These are phyloP conservation scores for Monodelphis domestica DNA, from an alignment of 2,797 vertebrate genomes.

Conservation along the genomic window DNA sequence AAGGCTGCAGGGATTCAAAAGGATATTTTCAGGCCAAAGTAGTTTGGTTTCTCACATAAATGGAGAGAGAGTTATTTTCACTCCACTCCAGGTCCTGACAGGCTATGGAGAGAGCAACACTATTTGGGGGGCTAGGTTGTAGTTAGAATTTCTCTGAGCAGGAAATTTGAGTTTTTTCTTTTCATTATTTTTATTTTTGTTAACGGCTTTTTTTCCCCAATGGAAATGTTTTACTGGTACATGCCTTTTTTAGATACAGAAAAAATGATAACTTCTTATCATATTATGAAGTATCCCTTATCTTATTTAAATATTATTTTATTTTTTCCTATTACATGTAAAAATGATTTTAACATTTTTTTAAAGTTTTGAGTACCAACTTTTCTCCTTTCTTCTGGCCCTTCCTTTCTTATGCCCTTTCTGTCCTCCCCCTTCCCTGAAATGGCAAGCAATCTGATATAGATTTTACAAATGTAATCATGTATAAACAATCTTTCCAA, in stretches of 20 bases:
- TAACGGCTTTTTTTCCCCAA: background rate
- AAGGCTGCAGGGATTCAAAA: background rate
- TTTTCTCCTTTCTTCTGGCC: too few relatives aligned
- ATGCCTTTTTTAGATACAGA: background rate
- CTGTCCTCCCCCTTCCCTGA: too few relatives aligned
- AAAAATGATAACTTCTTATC: background rate
- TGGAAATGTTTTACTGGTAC: background rate
- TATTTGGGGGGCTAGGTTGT: background rate
- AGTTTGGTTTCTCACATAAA: background rate
- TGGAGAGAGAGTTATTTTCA: background rate
- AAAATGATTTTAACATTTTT: too few relatives aligned
- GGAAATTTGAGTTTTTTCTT: background rate
- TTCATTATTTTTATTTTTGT: background rate
- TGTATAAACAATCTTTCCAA: too few relatives aligned
- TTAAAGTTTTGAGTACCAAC: too few relatives aligned
- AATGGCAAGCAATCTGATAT: too few relatives aligned
- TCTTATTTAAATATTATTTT: too few relatives aligned
- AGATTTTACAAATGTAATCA: too few relatives aligned
- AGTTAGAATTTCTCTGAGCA: background rate
- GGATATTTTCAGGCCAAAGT: background rate
- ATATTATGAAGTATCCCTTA: background rate
- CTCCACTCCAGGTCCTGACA: background rate
- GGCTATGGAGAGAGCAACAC: background rate
- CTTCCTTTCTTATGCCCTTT: too few relatives aligned
- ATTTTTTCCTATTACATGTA: too few relatives aligned